A percentile compares a stretch with the other conserved stretches of the same genome.
These are phyloP conservation scores for Heterodera schachtii DNA, from an alignment of 1,140 invertebrate species.

Conservation along the genomic window DNA sequence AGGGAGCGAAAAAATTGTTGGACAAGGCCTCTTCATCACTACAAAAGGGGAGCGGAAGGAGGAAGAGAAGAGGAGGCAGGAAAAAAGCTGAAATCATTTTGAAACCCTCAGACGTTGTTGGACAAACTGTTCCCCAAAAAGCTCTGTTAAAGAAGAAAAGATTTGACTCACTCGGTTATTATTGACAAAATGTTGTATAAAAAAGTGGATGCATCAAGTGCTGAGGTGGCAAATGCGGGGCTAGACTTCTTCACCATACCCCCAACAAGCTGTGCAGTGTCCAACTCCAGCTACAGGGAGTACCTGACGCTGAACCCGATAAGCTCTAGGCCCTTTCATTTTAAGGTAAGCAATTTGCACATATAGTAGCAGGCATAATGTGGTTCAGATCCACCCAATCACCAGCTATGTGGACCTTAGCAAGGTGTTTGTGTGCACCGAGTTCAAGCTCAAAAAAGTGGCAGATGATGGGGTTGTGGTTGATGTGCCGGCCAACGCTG, in stretches of 20 bases:
- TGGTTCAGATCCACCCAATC: slow-evolving; percentile 14
- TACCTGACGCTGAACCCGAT: neutral
- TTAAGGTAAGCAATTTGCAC: neutral
- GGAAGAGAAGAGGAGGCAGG: neutral
- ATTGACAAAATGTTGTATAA: slow-evolving; percentile 4
- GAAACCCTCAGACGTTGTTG: neutral
- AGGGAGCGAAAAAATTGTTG: neutral
- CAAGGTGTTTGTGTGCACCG: neutral
- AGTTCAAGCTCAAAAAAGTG: neutral
- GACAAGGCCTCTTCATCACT: neutral
- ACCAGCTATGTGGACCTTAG: neutral
- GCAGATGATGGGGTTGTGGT: neutral
- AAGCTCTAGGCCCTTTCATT: neutral
- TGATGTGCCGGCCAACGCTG: neutral
- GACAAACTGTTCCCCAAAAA: neutral
- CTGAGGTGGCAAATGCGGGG: slow-evolving; percentile 3
- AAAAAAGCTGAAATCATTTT: neutral
- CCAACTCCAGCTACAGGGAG: neutral
- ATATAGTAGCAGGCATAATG: neutral
- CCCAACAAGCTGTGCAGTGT: neutral
- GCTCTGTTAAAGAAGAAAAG: neutral
- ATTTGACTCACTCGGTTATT: neutral
- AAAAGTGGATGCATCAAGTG: slow-evolving; percentile 9
- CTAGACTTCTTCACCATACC: neutral
- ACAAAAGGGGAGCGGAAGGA: neutral